A percentile compares a stretch with the other conserved stretches of the same genome.
These are phyloP conservation scores for Lepidocyrtinus sp. DNA, from an alignment of 2,888 invertebrate species.

Conservation along the genomic window DNA sequence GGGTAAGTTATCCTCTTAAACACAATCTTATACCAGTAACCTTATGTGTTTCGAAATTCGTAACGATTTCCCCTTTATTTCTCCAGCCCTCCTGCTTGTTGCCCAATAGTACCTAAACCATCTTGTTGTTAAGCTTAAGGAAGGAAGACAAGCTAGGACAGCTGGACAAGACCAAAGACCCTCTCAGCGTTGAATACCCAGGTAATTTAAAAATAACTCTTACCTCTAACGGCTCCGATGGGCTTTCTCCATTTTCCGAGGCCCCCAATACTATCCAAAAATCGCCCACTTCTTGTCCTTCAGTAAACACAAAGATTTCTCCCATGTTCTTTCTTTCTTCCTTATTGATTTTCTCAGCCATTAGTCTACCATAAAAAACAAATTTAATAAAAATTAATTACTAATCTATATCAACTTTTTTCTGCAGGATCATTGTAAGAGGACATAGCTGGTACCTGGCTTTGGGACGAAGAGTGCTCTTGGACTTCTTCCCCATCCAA, in stretches of 20 bases:
- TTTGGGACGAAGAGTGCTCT: slow-evolving; percentile 91
- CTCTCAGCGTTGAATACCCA: no score
- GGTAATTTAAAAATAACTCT: no score
- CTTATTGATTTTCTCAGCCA: slow-evolving; percentile 99
- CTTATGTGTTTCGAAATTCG: no score
- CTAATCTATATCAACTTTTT: slow-evolving; percentile 8
- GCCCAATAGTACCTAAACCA: no score
- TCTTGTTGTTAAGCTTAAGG: no score
- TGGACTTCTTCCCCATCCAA: slow-evolving; percentile 91
- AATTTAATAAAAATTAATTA: slow-evolving; percentile 15
- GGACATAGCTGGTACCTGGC: slow-evolving; percentile 73
- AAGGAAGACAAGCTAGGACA: no score
- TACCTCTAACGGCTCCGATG: slow-evolving; percentile 74
- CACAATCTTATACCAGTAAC: no score
- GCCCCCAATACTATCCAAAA: slow-evolving; percentile 85
- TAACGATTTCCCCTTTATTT: no score
- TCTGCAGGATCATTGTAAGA: neutral
- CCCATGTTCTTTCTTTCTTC: slow-evolving; percentile 97
- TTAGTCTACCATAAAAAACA: slow-evolving; percentile 76
- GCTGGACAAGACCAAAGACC: no score
- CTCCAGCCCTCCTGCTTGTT: no score
- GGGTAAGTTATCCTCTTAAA: no score
- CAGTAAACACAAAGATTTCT: slow-evolving; percentile 87
- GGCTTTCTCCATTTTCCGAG: slow-evolving; percentile 75
- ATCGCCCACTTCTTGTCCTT: slow-evolving; percentile 85